phyloP scores from a whole-genome alignment of 1,140 invertebrate species.

The Druon quercuslanigerum region DNA sequence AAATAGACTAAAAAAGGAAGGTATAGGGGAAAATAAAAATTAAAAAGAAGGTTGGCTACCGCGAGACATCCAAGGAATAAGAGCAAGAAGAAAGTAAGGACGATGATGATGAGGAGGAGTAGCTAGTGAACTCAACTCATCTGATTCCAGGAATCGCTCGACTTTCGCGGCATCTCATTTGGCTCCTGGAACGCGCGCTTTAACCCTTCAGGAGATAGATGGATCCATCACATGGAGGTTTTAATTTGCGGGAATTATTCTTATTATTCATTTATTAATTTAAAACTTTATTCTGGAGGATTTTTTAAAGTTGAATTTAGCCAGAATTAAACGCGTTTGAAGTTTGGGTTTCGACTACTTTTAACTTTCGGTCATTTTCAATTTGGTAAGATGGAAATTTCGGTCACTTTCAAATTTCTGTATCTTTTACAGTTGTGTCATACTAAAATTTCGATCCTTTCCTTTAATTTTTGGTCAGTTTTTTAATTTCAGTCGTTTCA shows the following conservation, averaged over 20 bases:
- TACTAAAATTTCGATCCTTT: too few species aligned
- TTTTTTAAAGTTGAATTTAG: too few species aligned
- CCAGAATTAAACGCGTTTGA: too few species aligned
- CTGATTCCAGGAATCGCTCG: slow-evolving; percentile 55
- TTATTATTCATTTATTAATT: slow-evolving; percentile 38
- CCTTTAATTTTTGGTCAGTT: too few species aligned
- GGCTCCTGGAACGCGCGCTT: slow-evolving; percentile 50
- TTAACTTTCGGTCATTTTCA: too few species aligned
- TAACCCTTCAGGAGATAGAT: slow-evolving; percentile 52
- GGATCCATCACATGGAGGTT: slow-evolving; percentile 49
- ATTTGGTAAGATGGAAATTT: too few species aligned
- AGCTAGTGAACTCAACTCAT: slow-evolving; percentile 55
- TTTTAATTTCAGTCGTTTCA: too few species aligned
- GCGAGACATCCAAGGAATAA: slow-evolving; percentile 48
- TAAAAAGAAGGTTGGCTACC: slow-evolving; percentile 38
- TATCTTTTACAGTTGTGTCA: too few species aligned
- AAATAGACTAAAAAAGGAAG: slow-evolving; percentile 24
- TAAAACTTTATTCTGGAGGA: slow-evolving; percentile 7
- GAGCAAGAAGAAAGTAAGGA: slow-evolving; percentile 47
- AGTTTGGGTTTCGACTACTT: too few species aligned
- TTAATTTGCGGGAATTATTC: slow-evolving; percentile 50
- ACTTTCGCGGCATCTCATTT: slow-evolving; percentile 56
- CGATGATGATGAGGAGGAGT: slow-evolving; percentile 53
- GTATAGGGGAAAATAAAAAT: slow-evolving; percentile 43
- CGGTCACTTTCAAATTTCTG: too few species aligned